phyloP scores from a whole-genome alignment of 2,888 invertebrate species.

The Myopa tessellatipennis region DNA sequence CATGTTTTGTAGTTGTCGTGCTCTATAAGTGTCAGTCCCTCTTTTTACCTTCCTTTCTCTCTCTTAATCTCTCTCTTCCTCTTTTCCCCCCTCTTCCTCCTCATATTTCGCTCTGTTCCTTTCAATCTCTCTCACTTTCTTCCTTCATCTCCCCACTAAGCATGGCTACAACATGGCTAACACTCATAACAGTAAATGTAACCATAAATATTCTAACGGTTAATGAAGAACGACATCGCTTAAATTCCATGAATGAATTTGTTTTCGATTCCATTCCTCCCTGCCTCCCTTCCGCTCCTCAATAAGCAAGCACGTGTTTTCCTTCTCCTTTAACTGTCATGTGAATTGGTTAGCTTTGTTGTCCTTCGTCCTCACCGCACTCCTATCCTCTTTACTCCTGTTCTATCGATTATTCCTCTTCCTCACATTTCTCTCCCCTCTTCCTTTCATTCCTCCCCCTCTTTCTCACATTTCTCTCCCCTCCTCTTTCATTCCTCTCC shows the following conservation, averaged over 20 bases:
- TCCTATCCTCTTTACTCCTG: too few species aligned
- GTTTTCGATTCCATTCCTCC: neutral
- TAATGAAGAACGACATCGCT: slow-evolving; percentile 50
- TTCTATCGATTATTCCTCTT: neutral
- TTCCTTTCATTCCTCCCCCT: slow-evolving; percentile 14
- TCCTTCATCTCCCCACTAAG: neutral
- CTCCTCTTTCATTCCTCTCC: neutral
- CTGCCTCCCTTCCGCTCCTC: neutral
- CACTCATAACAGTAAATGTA: slow-evolving; percentile 43
- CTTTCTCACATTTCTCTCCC: neutral
- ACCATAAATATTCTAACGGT: slow-evolving; percentile 54
- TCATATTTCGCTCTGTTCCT: neutral
- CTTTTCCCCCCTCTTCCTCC: neutral
- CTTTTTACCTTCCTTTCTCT: neutral
- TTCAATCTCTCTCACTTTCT: too few species aligned
- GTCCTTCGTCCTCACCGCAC: neutral
- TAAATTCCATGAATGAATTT: slow-evolving; percentile 28
- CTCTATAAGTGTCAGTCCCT: neutral
- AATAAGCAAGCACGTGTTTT: neutral
- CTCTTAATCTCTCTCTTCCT: neutral
- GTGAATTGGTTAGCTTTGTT: neutral
- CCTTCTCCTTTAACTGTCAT: neutral
- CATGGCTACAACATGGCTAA: neutral
- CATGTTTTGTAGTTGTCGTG: neutral
- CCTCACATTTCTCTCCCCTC: neutral